Conservation (phyloP, 2,888 invertebrate genomes). For the Tridacna crocea region DNA sequence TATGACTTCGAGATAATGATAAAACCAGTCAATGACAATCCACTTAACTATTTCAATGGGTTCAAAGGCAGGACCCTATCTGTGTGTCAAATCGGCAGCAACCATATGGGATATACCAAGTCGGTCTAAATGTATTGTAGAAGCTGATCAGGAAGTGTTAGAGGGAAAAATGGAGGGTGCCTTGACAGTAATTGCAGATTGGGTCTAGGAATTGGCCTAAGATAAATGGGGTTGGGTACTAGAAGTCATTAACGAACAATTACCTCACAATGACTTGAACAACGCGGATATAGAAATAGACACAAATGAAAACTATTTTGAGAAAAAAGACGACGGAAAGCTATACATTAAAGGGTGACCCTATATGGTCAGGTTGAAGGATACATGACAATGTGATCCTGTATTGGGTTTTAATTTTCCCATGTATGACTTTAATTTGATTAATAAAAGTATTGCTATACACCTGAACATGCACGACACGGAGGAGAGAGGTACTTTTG, state of each 20-base stretch:
- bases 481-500: too few relatives aligned
- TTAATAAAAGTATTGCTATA: too few relatives aligned
- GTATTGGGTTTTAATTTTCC: too few relatives aligned
- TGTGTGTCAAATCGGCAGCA: not conserved
- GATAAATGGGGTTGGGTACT: constrained; percentile 51
- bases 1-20: constrained; percentile 50
- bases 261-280: not conserved
- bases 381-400: too few relatives aligned
- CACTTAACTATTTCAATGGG: constrained; percentile 33
- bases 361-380: too few relatives aligned
- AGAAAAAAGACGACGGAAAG: too few relatives aligned
- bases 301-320: too few relatives aligned
- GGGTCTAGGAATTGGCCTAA: constrained; percentile 28
- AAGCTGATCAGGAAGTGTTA: constrained; percentile 24
- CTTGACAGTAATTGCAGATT: constrained; percentile 27
- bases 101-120: constrained; percentile 35
- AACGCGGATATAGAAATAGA: not conserved
- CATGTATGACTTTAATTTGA: too few relatives aligned
- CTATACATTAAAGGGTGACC: too few relatives aligned
- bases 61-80: constrained; percentile 43
- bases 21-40: constrained; percentile 23
- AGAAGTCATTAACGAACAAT: constrained; percentile 32
- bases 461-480: too few relatives aligned
- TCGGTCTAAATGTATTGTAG: constrained; percentile 38
- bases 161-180: constrained; percentile 27